Evolutionary conservation across 2,113 vertebrate genomes (phyloP).

Genomic region (Mandrillus leucophaeus): DNA sequence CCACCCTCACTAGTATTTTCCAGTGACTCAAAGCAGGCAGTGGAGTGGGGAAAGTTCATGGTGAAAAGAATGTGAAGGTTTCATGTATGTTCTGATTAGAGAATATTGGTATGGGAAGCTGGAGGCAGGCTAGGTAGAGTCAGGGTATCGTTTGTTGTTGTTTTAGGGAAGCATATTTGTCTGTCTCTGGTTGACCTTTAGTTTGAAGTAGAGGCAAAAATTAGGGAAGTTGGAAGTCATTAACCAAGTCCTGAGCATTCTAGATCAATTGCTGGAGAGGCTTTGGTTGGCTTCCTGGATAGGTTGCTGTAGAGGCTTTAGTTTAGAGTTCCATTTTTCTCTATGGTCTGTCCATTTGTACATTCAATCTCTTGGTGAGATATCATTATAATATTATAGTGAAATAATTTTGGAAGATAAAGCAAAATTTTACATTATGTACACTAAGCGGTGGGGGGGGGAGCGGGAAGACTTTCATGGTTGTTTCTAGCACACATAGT

Average conservation of each 20-base stretch:
- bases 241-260: neutral
- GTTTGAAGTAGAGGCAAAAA: neutral
- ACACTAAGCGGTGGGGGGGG: neutral
- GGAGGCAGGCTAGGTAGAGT: neutral
- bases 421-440: neutral
- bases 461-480: neutral
- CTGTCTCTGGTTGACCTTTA: neutral
- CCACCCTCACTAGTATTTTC: neutral
- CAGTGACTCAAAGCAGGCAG: neutral
- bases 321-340: neutral
- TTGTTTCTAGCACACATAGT: neutral
- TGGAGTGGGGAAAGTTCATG: neutral
- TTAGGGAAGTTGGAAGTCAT: neutral
- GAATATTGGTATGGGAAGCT: neutral
- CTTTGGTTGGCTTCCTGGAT: neutral
- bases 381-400: neutral
- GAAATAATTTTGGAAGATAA: neutral
- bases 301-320: neutral
- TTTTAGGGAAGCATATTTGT: neutral
- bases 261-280: neutral
- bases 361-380: neutral
- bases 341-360: neutral
- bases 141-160: accelerated
- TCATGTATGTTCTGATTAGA: neutral
- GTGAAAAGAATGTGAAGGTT: accelerated